Evolutionary conservation across 2,888 invertebrate species (phyloP).

Genomic region (Tyria jacobaeae): DNA sequence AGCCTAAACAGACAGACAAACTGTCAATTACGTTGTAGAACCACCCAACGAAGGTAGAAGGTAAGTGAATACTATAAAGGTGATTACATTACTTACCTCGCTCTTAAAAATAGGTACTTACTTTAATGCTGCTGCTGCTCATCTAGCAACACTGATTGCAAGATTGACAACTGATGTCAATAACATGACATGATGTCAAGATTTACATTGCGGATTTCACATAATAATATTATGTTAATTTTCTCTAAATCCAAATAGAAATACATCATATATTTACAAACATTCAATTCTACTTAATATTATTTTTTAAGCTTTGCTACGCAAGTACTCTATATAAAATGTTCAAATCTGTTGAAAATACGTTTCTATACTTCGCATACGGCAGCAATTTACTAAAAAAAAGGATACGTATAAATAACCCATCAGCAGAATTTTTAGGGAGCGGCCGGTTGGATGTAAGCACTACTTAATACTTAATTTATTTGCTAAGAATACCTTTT

Average conservation of each 20-base stretch:
- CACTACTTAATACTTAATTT: background rate
- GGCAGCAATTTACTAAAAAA: constrained; percentile 95
- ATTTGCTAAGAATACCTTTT: background rate
- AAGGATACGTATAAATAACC: constrained; percentile 93
- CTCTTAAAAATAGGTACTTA: too few relatives aligned
- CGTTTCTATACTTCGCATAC: constrained; percentile 95
- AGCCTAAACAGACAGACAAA: too few relatives aligned
- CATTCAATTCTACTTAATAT: background rate
- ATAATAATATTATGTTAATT: background rate
- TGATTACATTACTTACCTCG: too few relatives aligned
- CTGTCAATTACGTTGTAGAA: too few relatives aligned
- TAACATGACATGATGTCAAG: too few relatives aligned
- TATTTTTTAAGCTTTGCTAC: background rate
- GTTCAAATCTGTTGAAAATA: constrained; percentile 42
- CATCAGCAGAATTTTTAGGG: constrained; percentile 84
- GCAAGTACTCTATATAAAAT: constrained; percentile 1
- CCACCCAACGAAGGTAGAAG: too few relatives aligned
- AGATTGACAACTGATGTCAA: too few relatives aligned
- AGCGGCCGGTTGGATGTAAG: constrained; percentile 21
- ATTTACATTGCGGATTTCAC: background rate
- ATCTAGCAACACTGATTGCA: too few relatives aligned
- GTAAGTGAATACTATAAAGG: too few relatives aligned
- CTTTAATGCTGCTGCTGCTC: too few relatives aligned
- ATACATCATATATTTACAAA: background rate
- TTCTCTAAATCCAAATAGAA: background rate